Evolutionary conservation across 2,888 invertebrate genomes (phyloP), one percentile per base, ranked within the genome.

Genomic region (Cerceris ruficornis): DNA sequence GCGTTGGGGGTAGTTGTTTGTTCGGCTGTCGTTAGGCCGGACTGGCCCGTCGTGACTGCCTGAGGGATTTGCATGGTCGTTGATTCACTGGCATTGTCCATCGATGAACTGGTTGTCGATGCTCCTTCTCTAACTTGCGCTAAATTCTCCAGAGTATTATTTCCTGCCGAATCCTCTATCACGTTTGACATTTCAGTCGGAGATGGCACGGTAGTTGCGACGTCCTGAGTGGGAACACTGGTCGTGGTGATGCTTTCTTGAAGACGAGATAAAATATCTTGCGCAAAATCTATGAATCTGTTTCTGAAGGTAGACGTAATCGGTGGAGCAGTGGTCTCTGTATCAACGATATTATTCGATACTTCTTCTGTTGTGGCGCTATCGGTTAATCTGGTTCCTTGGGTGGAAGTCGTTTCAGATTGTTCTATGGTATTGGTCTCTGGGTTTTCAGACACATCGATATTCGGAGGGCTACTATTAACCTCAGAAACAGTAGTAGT

Each of bases 251-350:
- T 15, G 7, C 66, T 28, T 7, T 15, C 68, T 69, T 81, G 80
- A 55, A 85, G 64, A 9, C 72, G 78, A 0, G 70, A 77, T 46
- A 85, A 42, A 39, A 85, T 85, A 9, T 85, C 79, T 39, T 84
- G 79, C 7, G 85, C 84, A 17, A 84, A 77, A 43, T 85, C 85
- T 28, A 85, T 82, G 28, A 85, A 6, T n/a, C 73, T 77, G 5
- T 14, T 77, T 8, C 79, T 77, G n/a, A 66, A 42, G 7, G 83
- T 84, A 0, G 80, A 28, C 1, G 64, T 57, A 2, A 65, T 61
- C 49, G 67, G 58, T 52, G 74, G 54, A 43, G 41, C 1, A 0
- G 66, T 69, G n/a, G 83, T 73, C 17, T 59, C 78, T 5, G 7
- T 42, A 7, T 81, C 75, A n/a, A 73, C 50, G 42, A 75, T 50